These are phyloP conservation scores for Grammomys surdaster DNA, from an alignment of 2,113 vertebrate genomes.

Conservation along the genomic window DNA sequence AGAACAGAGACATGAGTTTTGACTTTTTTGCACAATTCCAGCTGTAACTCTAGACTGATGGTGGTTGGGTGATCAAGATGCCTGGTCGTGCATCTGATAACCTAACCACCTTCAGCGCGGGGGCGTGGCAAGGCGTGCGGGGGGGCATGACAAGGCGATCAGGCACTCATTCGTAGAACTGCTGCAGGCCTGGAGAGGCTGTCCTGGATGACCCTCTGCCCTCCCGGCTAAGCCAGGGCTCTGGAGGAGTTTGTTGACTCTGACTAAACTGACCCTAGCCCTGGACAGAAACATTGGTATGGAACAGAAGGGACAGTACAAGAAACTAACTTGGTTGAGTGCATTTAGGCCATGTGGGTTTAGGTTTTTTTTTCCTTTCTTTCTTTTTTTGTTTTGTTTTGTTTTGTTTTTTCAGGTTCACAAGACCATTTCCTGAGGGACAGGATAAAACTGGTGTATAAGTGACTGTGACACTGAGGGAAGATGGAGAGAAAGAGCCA, in stretches of 20 bases:
- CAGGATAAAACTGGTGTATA: background rate
- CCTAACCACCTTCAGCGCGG: background rate
- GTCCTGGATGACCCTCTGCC: background rate
- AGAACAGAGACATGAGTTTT: background rate
- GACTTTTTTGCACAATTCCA: background rate
- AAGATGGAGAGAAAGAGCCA: conserved; percentile 42
- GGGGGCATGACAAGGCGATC: background rate
- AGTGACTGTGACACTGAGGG: conserved; percentile 45
- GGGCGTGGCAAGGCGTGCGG: too few relatives aligned
- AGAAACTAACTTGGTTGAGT: conserved; percentile 75
- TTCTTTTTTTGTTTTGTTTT: too few relatives aligned
- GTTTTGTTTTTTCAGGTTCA: conserved; percentile 30
- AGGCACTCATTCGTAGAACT: background rate
- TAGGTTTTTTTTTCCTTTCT: too few relatives aligned
- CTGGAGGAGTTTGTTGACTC: background rate
- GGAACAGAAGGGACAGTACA: conserved; percentile 70
- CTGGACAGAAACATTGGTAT: conserved; percentile 52
- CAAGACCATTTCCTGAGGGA: conserved; percentile 61
- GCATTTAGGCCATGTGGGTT: conserved; percentile 67
- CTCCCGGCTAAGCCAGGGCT: background rate
- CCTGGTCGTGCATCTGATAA: background rate
- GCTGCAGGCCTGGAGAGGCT: background rate
- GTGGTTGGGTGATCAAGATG: background rate
- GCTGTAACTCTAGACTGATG: background rate
- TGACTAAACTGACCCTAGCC: background rate